Conservation (phyloP, 2,113 vertebrate species). For the Anarrhichthys ocellatus region DNA sequence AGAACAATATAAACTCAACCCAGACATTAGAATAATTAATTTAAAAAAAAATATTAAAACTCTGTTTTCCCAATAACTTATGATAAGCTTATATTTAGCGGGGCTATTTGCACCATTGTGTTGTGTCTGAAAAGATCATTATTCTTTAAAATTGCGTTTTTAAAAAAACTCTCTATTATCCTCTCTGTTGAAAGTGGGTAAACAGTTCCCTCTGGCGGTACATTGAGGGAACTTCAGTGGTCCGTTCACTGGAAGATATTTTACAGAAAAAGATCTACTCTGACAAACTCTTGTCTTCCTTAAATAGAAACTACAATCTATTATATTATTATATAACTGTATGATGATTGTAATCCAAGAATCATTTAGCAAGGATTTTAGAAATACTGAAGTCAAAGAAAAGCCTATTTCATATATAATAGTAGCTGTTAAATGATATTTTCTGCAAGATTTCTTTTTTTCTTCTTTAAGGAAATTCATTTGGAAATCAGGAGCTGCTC, state of each 20-base stretch:
- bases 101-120: not conserved
- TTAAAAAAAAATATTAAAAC: not conserved
- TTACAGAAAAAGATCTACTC: not conserved
- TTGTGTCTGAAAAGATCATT: not conserved
- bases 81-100: not conserved
- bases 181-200: not conserved
- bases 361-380: not conserved
- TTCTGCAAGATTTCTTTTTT: not conserved
- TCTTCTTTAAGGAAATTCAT: not conserved
- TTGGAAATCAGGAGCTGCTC: not conserved
- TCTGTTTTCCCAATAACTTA: not conserved
- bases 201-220: conserved; percentile 50
- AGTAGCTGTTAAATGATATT: not conserved
- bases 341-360: not conserved
- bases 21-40: not conserved
- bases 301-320: not conserved
- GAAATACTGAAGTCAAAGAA: not conserved
- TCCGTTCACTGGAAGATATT: not conserved
- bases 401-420: not conserved
- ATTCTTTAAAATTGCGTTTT: not conserved
- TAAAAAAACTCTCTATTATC: not conserved
- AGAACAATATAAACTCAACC: not conserved
- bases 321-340: not conserved
- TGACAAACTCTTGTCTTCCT: not conserved
- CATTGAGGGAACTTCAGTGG: not conserved